Base-by-base conservation (phyloP, 1,140 invertebrate genomes). In the Carposina sasakii region DNA sequence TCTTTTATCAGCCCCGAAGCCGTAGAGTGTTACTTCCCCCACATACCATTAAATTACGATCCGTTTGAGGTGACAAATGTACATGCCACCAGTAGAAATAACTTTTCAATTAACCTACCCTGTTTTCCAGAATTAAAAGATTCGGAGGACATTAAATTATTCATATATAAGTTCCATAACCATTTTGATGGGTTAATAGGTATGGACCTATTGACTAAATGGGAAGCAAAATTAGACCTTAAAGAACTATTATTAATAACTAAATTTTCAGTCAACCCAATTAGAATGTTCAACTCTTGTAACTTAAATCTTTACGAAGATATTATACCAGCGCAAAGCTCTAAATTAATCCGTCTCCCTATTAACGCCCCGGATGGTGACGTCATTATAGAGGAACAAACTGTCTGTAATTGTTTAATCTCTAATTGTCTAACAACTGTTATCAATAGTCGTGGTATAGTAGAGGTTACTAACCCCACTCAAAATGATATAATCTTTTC, bases 51-150 rank as follows among this genome's bases (percentile, higher is more conserved):
- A 13, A 21, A 39, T 13, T 20, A 17, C 20, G 36, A 39, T 13
- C 36, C 36, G 3, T 39, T 39, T 20, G 36, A 20, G n/a, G 36
- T 39, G 5, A 33, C 31, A 10, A 33, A 33, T 15, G 15, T 33
- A 10, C 31, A 33, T 13, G 31, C 9, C 15, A 8, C 15, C 9
- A 21, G 20, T 9, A 17, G n/a, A 8, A 39, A 39, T 20, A 6
- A 39, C 15, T 39, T 19, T 19, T 39, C 36, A 15, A 39, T 39
- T 6, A 39, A 5, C 3, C 6, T 39, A n/a, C 36, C 36, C 17
- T 39, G 36, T 19, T 39, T 39, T 39, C 15, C 15, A 19, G 17
- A 39, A 17, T 20, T 39, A 5, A 39, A 39, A 3, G 36, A 39
- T 13, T 3, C 5, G 15, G 23, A 23, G 8, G 16, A 9, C 5